Evolutionary conservation across 2,888 invertebrate genomes (phyloP).

Genomic region (Trachelus iudaicus): DNA sequence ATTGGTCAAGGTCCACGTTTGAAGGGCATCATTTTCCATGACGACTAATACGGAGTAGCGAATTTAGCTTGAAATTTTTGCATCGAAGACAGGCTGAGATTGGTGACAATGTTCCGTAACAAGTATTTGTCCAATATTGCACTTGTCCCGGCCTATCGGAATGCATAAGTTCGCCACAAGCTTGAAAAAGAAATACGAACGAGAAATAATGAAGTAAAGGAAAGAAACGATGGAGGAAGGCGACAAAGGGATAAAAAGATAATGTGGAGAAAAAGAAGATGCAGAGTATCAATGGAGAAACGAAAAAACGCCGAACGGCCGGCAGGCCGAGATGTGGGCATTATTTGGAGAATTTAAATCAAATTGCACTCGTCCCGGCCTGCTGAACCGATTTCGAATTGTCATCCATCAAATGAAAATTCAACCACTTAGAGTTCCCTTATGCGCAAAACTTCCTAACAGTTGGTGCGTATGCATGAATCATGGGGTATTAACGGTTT

Average conservation of each 20-base stretch:
- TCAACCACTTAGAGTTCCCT: background rate
- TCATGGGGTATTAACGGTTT: background rate
- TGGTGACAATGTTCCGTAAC: conserved; percentile 64
- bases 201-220: background rate
- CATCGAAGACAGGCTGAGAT: conserved; percentile 65
- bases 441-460: background rate
- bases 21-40: conserved; percentile 23
- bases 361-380: conserved; percentile 68
- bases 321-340: conserved; percentile 64
- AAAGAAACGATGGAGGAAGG: conserved; percentile 17
- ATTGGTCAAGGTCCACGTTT: conserved; percentile 44
- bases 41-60: background rate
- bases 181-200: background rate
- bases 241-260: background rate
- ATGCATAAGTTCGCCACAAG: conserved; percentile 43
- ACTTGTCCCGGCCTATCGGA: conserved; percentile 68
- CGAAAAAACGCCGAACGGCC: conserved; percentile 37
- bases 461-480: background rate
- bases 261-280: background rate
- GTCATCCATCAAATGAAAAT: conserved; percentile 16
- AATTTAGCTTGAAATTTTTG: conserved; percentile 34
- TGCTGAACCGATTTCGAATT: conserved; percentile 56
- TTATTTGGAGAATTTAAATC: conserved; percentile 58
- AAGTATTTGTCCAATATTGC: conserved; percentile 60
- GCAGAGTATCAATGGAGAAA: background rate